phyloP scores from a whole-genome alignment of 2,888 invertebrate species.

The Xanthia togata region DNA sequence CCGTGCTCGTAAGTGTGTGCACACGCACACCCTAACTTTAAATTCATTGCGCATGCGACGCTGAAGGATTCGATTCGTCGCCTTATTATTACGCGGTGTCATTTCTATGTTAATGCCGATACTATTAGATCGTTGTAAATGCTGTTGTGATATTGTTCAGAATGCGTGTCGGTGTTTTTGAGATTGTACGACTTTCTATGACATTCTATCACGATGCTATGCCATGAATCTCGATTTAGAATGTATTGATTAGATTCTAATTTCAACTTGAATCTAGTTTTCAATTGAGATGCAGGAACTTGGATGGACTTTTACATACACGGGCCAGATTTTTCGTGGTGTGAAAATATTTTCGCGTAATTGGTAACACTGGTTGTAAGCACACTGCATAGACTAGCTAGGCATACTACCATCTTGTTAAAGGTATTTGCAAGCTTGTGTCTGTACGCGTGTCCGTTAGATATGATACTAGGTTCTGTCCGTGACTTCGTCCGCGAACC shows the following conservation, averaged over 20 bases:
- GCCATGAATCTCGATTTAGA: constrained; percentile 17
- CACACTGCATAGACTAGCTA: background rate
- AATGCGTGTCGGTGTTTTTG: constrained; percentile 50
- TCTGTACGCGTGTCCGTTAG: background rate
- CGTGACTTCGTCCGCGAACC: no score
- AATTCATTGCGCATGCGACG: constrained; percentile 61
- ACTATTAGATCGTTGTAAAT: constrained; percentile 71
- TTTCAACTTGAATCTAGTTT: background rate
- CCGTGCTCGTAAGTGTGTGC: constrained; percentile 7
- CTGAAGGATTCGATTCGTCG: constrained; percentile 65
- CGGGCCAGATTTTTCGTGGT: no score
- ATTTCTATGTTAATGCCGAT: constrained; percentile 79
- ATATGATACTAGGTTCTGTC: background rate
- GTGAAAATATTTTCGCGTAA: background rate
- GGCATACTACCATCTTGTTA: background rate
- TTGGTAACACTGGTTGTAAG: background rate
- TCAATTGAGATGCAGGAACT: no score
- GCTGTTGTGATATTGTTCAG: constrained; percentile 53
- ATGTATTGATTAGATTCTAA: constrained; percentile 17
- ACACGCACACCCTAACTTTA: constrained; percentile 37
- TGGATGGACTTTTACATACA: background rate
- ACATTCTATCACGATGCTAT: constrained; percentile 35
- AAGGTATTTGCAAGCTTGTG: background rate
- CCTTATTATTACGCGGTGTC: constrained; percentile 81
- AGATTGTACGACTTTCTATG: constrained; percentile 50